Base-by-base conservation (phyloP, 2,888 invertebrate genomes). In the Leptinotarsa juncta region DNA sequence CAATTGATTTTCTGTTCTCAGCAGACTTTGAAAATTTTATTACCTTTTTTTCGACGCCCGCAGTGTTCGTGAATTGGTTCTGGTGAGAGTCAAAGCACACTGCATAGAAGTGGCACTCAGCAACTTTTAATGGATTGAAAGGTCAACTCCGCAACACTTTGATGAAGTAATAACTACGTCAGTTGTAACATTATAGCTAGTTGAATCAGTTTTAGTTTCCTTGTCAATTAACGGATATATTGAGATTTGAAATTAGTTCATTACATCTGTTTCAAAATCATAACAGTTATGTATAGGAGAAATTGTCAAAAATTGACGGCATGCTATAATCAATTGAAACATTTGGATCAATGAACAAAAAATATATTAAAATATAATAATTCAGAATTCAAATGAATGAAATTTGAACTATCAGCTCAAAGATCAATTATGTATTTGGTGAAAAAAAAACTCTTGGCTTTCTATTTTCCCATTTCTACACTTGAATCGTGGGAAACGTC, bases 101-200 rank as follows among this genome's bases (percentile, higher is more conserved):
- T 53, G 16, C 53, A 51, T 32, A 67, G 26, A 14, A 67, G 51
- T 32, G 53, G 51, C 67, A 53, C 53, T 67, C 67, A 26, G 53
- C 50, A 67, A 67, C 51, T 67, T 51, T 67, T 51, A 67, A 67
- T 67, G 67, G 67, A 67, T 67, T 67, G 18, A 67, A 67, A 67
- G 53, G 53, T 53, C 67, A 66, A 53, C 67, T 53, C 26, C 32
- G 23, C 23, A 67, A 67, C 42, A 42, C 67, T 67, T 23, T 50
- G 49, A 50, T 48, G 49, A 67, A 67, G 26, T 67, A 53, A 67
- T 67, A 51, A 67, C 51, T 67, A 53, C 23, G 53, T 18, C 18
- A 53, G 18, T 18, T 18, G 53, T n/a, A 18, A 53, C 18, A 53
- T 53, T n/a, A 18, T 53, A 53, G 53, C 10, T 53, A 18, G 53